Percentiles rank a stretch among this genome's conserved stretches.
phyloP scores from a whole-genome alignment of 2,797 vertebrate species.

The Bradypus variegatus region DNA sequence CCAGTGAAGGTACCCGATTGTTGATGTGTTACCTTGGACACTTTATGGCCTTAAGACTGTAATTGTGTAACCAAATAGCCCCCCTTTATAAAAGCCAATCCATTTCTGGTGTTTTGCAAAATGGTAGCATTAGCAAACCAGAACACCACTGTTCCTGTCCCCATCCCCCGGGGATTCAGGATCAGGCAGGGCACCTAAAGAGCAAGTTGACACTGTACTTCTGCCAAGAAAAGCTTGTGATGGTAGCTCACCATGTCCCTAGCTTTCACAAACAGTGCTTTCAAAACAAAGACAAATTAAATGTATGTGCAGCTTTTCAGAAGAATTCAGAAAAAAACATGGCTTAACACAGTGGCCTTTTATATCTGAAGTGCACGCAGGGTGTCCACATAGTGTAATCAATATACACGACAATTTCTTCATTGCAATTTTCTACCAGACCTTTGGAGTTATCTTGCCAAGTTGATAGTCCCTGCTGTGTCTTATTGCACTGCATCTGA shows the following conservation, averaged over 20 bases:
- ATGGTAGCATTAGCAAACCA: too few relatives aligned
- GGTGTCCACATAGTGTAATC: neutral
- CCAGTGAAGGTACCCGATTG: too few relatives aligned
- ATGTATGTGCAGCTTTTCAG: neutral
- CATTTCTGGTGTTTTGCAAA: too few relatives aligned
- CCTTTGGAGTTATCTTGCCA: neutral
- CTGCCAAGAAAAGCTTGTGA: neutral
- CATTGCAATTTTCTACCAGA: neutral
- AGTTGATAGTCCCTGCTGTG: neutral
- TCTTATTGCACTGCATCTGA: too few relatives aligned
- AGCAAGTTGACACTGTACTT: neutral
- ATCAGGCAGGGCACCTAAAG: neutral
- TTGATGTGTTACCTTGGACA: too few relatives aligned
- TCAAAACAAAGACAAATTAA: neutral
- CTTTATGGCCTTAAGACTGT: too few relatives aligned
- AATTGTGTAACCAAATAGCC: too few relatives aligned
- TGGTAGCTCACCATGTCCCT: neutral
- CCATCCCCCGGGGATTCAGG: neutral
- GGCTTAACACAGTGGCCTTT: neutral
- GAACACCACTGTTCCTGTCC: too few relatives aligned
- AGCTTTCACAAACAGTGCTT: neutral
- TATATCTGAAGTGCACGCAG: neutral
- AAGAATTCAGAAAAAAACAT: neutral
- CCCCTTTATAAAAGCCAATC: too few relatives aligned
- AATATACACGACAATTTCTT: neutral